phyloP scores from a whole-genome alignment of 2,888 invertebrate species.

The Anodontia alba region DNA sequence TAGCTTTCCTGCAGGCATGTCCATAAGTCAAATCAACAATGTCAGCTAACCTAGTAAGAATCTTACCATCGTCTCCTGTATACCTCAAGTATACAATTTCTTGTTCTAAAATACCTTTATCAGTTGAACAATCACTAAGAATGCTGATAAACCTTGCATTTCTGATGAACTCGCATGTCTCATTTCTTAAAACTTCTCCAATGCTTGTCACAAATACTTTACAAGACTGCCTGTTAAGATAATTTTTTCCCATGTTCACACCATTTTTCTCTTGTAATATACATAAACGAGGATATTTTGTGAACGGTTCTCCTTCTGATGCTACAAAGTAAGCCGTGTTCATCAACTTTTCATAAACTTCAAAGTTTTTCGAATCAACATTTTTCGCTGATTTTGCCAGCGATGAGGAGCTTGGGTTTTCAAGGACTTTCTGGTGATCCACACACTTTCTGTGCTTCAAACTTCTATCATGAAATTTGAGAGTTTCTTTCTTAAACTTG shows the following conservation, averaged over 20 bases:
- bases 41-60: slow-evolving; percentile 1
- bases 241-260: slow-evolving; percentile 15
- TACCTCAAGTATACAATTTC: slow-evolving; percentile 17
- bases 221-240: slow-evolving; percentile 18
- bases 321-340: slow-evolving; percentile 41
- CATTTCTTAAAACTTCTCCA: neutral
- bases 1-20: slow-evolving; percentile 22
- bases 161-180: neutral
- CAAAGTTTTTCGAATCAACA: slow-evolving; percentile 18
- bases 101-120: slow-evolving; percentile 27
- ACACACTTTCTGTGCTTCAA: slow-evolving; percentile 3
- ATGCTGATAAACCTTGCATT: slow-evolving; percentile 12
- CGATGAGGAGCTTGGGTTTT: neutral
- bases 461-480: slow-evolving; percentile 14
- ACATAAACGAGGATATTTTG: slow-evolving; percentile 29
- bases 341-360: slow-evolving; percentile 27
- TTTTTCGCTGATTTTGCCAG: neutral
- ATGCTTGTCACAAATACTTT: slow-evolving; percentile 13
- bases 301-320: slow-evolving; percentile 14
- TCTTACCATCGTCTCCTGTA: neutral
- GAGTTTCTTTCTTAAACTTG: slow-evolving; percentile 24
- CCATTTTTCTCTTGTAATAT: slow-evolving; percentile 28
- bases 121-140: slow-evolving; percentile 16
- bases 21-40: slow-evolving; percentile 7
- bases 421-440: neutral